Evolutionary conservation across 2,888 invertebrate species (phyloP).

Genomic region (Tetranychus piercei): DNA sequence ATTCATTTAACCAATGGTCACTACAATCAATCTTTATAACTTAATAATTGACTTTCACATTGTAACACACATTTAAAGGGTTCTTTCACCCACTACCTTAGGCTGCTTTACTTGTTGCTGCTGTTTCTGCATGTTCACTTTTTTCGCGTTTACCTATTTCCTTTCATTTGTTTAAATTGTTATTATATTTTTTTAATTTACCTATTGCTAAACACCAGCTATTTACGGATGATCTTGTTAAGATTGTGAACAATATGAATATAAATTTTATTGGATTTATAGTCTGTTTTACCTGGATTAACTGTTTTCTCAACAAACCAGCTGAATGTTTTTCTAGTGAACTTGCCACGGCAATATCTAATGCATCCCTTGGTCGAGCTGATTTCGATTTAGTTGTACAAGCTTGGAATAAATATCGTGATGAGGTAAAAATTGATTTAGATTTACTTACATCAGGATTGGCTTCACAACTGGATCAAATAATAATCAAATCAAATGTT

Average conservation of each 20-base stretch:
- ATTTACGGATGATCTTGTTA: too few species aligned
- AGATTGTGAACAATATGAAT: neutral
- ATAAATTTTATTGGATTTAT: neutral
- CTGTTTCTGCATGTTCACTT: too few species aligned
- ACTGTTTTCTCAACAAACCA: neutral
- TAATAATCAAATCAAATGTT: neutral
- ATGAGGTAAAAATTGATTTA: neutral
- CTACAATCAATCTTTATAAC: neutral
- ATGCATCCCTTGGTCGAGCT: neutral
- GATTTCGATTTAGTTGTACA: neutral
- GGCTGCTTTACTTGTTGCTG: too few species aligned
- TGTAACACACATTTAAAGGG: too few species aligned
- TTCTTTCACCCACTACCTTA: too few species aligned
- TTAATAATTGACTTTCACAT: neutral
- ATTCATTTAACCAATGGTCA: neutral
- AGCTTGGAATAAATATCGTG: neutral
- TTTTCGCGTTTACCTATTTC: too few species aligned
- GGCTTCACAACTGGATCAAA: neutral
- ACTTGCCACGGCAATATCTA: neutral
- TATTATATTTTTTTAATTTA: too few species aligned
- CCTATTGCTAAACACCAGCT: too few species aligned
- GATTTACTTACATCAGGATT: neutral
- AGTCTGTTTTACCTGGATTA: neutral
- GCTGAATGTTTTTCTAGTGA: neutral
- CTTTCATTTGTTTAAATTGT: too few species aligned